Evolutionary conservation across 2,888 invertebrate species (phyloP), one percentile per base, ranked within the genome.

Genomic region (Caenorhabditis angaria): DNA sequence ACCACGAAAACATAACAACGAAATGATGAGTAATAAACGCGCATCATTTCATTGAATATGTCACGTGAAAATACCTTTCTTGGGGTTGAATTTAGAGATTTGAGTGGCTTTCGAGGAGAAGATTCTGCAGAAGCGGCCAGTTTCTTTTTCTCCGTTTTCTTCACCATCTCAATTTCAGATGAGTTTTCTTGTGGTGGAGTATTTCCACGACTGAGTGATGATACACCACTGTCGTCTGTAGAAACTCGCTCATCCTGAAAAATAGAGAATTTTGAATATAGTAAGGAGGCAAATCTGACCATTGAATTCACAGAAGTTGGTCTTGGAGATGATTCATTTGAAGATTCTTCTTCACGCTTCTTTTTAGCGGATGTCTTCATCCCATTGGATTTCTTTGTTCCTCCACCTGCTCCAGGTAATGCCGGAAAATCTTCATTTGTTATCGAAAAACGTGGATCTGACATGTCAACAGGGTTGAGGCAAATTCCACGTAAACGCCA

Each of bases 391-490:
- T 6, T 32, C 59, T 70, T 4, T 47, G 53, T 12, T 65, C 65
- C 8, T 61, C 54, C 58, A 27, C 59, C 55, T 25, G 12, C 66
- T 0, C 63, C 66, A 1, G 70, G 66, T 25, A 71, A 57, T 2
- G 70, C 70, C 5, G 70, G 70, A 32, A 71, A 71, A 25, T 71
- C 70, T 47, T 71, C 70, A 51, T 60, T 71, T 3, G 70, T 66
- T 27, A 71, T 71, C 10, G 60, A 60, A 56, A 71, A 71, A 48
- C 63, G 62, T 0, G 70, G 51, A 25, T 71, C 70, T n/a, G n/a
- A n/a, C n/a, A n/a, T n/a, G n/a, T n/a, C n/a, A n/a, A n/a, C n/a
- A n/a, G n/a, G n/a, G n/a, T n/a, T n/a, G n/a, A n/a, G n/a, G n/a
- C n/a, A n/a, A n/a, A n/a, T n/a, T n/a, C n/a, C n/a, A n/a, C n/a